Base-by-base conservation (phyloP, 1,140 invertebrate genomes). In the Globodera ellingtonae region DNA sequence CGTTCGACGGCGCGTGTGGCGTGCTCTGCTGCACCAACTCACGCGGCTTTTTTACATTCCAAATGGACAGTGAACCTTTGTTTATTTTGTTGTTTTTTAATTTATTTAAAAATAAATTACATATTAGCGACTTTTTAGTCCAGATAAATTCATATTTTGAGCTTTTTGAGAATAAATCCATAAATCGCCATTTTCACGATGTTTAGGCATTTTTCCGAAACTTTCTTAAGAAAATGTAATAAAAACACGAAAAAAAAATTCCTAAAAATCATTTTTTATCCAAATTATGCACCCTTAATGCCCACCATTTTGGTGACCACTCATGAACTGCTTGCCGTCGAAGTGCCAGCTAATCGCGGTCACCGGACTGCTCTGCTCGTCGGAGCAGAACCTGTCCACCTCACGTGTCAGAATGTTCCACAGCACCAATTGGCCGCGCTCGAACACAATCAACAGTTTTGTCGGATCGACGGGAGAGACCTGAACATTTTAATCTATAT, bases 291-390 rank as follows among this genome's bases (percentile, higher is more conserved):
- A 35, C 35, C 24, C 24, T 24, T n/a, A n/a, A n/a, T 84, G 73
- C 48, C 84, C 86, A 71, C 97, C 97, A 91, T 99, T 96, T 13
- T 92, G 93, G 90, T 98, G 96, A 85, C 94, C 94, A 83, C 94
- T 95, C 93, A 99, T 95, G 90, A 99, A 97, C 91, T 96, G 95
- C 91, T 97, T 96, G 79, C 97, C 97, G 90, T 99, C 97, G 90
- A 95, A 93, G 90, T 98, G 95, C 97, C 97, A 99, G 77, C 87
- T 96, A 93, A 78, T 94, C 95, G 87, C 93, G 92, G 83, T 83
- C n/a, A 89, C 84, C 74, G 98, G 91, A 35, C 93, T 79, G 15
- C 65, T 70, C 50, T 77, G 62, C n/a, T 80, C 44, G 56, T 84
- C 85, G 44, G 79, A 56, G 15, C 73, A 81, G 81, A 89, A 89